Percentiles rank a stretch among this genome's conserved stretches.
Evolutionary conservation across 1,140 invertebrate genomes (phyloP).

Genomic region (Nomia melanderi): DNA sequence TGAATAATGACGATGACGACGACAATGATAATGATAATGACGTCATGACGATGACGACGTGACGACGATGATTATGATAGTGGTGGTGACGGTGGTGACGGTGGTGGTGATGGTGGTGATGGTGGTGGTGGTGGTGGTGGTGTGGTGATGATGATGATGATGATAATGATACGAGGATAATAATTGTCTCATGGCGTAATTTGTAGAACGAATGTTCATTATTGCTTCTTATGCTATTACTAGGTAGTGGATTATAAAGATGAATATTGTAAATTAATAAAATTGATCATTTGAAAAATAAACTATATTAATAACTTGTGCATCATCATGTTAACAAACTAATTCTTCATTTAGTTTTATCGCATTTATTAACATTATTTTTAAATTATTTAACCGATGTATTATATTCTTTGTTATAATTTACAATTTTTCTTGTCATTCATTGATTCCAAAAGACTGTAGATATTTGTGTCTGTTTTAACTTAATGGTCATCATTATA

Average conservation of each 20-base stretch:
- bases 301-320: constrained; percentile 42
- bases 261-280: constrained; percentile 78
- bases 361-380: background rate
- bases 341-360: constrained; percentile 4
- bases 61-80: constrained; percentile 72
- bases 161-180: constrained; percentile 59
- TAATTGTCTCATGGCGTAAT: constrained; percentile 73
- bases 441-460: no score
- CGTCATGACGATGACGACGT: constrained; percentile 26
- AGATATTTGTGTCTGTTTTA: no score
- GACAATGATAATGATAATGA: constrained; percentile 33
- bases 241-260: constrained; percentile 74
- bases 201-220: constrained; percentile 78
- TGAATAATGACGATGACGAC: constrained; percentile 40
- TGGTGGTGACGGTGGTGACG: no score
- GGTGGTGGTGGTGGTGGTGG: no score
- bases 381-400: no score
- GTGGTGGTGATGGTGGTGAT: no score
- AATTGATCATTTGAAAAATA: constrained; percentile 71
- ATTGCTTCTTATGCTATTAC: constrained; percentile 77
- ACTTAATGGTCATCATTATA: background rate
- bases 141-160: constrained; percentile 39
- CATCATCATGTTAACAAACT: constrained; percentile 11
- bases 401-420: no score
- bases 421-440: no score